A percentile compares a stretch with the other conserved stretches of the same genome.
phyloP scores from a whole-genome alignment of 2,888 invertebrate species.

The Trichogramma dendrolimi region DNA sequence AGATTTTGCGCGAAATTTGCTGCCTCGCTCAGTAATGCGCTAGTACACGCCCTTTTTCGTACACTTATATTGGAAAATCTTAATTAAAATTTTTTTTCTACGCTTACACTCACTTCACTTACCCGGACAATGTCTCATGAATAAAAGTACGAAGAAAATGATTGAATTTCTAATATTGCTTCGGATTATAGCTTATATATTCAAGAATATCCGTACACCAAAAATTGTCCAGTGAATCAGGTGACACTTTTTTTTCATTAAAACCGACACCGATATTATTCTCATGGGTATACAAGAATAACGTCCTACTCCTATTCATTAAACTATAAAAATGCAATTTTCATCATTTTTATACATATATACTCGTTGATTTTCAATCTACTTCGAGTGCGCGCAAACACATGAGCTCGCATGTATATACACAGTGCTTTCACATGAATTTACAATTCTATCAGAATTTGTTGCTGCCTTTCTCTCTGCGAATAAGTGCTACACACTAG shows the following conservation, averaged over 20 bases:
- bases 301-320: too few relatives aligned
- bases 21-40: neutral
- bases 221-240: too few relatives aligned
- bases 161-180: too few relatives aligned
- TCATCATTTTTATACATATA: neutral
- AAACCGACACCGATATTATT: too few relatives aligned
- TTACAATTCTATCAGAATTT: constrained; percentile 46
- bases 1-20: constrained; percentile 21
- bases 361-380: constrained; percentile 9
- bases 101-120: neutral
- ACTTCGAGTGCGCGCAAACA: neutral
- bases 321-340: too few relatives aligned
- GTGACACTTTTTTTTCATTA: too few relatives aligned
- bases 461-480: constrained; percentile 32
- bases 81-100: constrained; percentile 23
- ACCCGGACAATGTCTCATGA: too few relatives aligned
- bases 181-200: too few relatives aligned
- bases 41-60: constrained; percentile 10
- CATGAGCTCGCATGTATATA: constrained; percentile 5
- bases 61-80: constrained; percentile 20
- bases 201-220: too few relatives aligned
- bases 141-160: too few relatives aligned
- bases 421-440: constrained; percentile 29
- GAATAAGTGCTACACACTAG: constrained; percentile 1
- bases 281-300: too few relatives aligned